phyloP scores from a whole-genome alignment of 2,797 vertebrate genomes.

The Mareca penelope region DNA sequence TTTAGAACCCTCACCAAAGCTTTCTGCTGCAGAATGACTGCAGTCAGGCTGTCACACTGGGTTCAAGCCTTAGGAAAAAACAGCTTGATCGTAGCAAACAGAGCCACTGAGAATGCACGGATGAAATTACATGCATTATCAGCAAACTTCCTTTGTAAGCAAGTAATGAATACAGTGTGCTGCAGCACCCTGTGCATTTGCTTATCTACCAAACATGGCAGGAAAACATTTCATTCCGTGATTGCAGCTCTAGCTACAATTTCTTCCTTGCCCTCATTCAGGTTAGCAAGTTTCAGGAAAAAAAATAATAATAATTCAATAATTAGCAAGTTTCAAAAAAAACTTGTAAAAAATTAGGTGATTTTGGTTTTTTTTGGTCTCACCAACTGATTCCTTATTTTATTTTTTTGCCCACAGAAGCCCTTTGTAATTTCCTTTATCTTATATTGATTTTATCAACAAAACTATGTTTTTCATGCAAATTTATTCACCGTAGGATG shows the following conservation, averaged over 20 bases:
- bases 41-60: not conserved
- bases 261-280: not conserved
- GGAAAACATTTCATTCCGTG: not conserved
- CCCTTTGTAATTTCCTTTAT: not conserved
- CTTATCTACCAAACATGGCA: not conserved
- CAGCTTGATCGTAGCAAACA: not conserved
- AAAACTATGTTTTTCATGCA: not conserved
- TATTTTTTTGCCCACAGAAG: not conserved
- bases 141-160: not conserved
- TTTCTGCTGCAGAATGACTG: not conserved
- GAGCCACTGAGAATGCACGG: not conserved
- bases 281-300: not conserved
- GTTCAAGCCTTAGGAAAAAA: not conserved
- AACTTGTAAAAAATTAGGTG: not conserved
- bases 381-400: not conserved
- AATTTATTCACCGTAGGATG: not conserved
- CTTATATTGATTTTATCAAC: not conserved
- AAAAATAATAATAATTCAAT: not conserved
- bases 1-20: not conserved
- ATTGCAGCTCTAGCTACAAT: not conserved
- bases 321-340: not conserved
- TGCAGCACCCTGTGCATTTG: not conserved
- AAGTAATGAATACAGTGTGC: rapidly evolving
- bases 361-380: not conserved
- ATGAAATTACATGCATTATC: not conserved